Evolutionary conservation across 2,113 vertebrate species (phyloP), one percentile per base, ranked within the genome.

Genomic region (Macheiramphus alcinus): DNA sequence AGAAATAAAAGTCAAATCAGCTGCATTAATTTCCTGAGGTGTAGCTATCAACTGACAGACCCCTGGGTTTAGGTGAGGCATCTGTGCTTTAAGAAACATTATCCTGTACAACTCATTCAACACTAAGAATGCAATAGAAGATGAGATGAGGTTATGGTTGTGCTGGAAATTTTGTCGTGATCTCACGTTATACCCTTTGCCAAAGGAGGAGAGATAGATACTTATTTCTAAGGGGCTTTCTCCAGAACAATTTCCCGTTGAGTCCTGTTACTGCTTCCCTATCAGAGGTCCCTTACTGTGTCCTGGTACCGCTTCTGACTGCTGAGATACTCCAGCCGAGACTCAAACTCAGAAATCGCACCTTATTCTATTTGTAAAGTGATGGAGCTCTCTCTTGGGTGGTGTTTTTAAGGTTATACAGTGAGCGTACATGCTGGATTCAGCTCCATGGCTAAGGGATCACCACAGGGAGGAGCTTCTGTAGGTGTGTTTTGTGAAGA

Each of bases 351-450:
- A 3, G 22, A 26, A 48, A 50, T 1, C 11, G n/a, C 26, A 10
- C 19, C 11, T 5, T 5, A 29, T 2, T 43, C 31, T 23, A 8
- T 48, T 40, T n/a, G 21, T 38, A 42, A 23, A 9, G 31, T 2
- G 38, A 16, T 17, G 32, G 10, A 42, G 66, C 29, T 31, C 23
- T 71, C 19, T 13, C n/a, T 13, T 42, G 4, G 3, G 32, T 22
- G 70, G 18, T 40, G 45, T 21, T 16, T 61, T 31, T 8, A 4
- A 11, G 13, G 20, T 27, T 25, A 2, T 2, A 9, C 9, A 7
- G 42, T 4, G 36, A 5, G 10, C 0, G 3, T 6, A 2, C 1
- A 0, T 4, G 27, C 56, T 42, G 66, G 25, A 27, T 20, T 53
- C 66, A 29, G 48, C 34, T 36, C 68, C 56, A 2, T 2, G 40